Evolutionary conservation across 2,888 invertebrate species (phyloP).

Genomic region (Athripsodes cinereus): DNA sequence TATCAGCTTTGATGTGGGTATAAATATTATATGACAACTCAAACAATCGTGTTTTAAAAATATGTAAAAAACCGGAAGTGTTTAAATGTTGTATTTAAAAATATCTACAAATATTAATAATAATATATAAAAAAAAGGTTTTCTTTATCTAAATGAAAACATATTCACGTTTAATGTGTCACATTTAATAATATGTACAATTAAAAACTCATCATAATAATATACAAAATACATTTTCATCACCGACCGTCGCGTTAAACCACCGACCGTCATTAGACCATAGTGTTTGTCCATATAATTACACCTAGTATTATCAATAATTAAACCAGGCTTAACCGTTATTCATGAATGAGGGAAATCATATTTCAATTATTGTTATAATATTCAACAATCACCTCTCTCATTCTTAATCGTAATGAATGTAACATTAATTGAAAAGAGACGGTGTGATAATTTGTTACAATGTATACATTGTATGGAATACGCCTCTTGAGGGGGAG

Average conservation of each 20-base stretch:
- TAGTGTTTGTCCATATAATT: constrained; percentile 26
- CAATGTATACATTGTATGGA: too few species aligned
- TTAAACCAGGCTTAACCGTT: constrained; percentile 13
- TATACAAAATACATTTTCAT: constrained; percentile 2
- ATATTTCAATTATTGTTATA: not conserved
- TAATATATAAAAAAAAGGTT: not conserved
- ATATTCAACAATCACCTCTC: not conserved
- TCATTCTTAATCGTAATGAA: not conserved
- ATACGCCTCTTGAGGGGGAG: too few species aligned
- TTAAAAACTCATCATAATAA: constrained; percentile 25
- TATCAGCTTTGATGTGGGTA: not conserved
- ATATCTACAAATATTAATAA: not conserved
- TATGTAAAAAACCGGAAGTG: not conserved
- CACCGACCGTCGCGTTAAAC: not conserved
- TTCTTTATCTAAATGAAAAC: not conserved
- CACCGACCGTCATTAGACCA: constrained; percentile 16
- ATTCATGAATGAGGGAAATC: constrained; percentile 15
- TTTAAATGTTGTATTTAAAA: not conserved
- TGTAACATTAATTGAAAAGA: not conserved
- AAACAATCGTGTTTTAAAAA: not conserved
- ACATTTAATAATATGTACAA: constrained; percentile 13
- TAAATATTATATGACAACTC: not conserved
- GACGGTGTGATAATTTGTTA: not conserved
- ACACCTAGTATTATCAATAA: constrained; percentile 24
- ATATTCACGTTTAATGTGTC: constrained; percentile 10